phyloP scores from a whole-genome alignment of 1,140 invertebrate genomes.

The Drosophila ficusphila region DNA sequence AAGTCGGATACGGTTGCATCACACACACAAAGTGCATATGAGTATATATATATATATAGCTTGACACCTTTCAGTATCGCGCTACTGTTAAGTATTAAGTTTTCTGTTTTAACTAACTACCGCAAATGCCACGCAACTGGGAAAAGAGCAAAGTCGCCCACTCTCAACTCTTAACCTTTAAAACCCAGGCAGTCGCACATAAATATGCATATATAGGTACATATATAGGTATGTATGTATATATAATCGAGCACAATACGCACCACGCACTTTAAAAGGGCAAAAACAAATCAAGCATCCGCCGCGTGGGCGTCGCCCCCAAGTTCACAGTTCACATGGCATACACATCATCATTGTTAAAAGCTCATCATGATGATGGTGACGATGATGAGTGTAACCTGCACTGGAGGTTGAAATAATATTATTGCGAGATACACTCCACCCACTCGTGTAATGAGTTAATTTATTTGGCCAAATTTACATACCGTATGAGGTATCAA shows the following conservation, averaged over 20 bases:
- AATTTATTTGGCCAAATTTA: constrained; percentile 25
- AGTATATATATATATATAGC: background rate
- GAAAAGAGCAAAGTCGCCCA: constrained; percentile 23
- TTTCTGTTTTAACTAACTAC: constrained; percentile 21
- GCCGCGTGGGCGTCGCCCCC: constrained; percentile 40
- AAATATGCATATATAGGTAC: background rate
- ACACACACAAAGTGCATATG: background rate
- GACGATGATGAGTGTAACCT: constrained; percentile 18
- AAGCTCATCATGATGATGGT: background rate
- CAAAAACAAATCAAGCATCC: constrained; percentile 46
- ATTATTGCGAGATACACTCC: background rate
- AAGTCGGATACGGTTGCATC: constrained; percentile 1
- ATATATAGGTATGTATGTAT: background rate
- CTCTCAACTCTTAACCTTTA: constrained; percentile 36
- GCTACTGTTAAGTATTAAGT: constrained; percentile 6
- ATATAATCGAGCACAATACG: constrained; percentile 9
- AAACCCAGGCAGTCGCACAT: constrained; percentile 19
- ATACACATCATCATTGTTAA: constrained; percentile 10
- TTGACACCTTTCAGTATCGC: constrained; percentile 22
- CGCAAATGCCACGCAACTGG: constrained; percentile 38
- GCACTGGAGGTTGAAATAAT: constrained; percentile 21
- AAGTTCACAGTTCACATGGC: constrained; percentile 45
- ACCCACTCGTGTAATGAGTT: constrained; percentile 10
- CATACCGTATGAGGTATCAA: constrained; percentile 14
- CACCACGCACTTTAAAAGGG: constrained; percentile 44